phyloP scores from a whole-genome alignment of 2,888 invertebrate genomes.

The Malthinus seriepunctatus region DNA sequence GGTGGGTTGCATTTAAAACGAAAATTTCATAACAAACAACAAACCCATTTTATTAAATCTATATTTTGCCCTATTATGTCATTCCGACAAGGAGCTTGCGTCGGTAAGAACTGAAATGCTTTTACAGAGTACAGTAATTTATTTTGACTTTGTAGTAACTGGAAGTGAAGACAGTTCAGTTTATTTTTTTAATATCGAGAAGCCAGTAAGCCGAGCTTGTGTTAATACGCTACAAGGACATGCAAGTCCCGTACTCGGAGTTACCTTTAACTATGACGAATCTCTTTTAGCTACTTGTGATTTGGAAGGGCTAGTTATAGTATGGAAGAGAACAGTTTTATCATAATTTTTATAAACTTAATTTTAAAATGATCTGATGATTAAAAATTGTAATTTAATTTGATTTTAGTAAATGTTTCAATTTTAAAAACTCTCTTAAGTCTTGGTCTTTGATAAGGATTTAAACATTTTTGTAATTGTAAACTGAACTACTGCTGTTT shows the following conservation, averaged over 20 bases:
- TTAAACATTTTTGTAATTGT: not conserved
- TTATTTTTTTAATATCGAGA: constrained; percentile 77
- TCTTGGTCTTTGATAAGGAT: too few relatives aligned
- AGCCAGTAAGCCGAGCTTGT: constrained; percentile 58
- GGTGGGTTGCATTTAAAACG: constrained; percentile 68
- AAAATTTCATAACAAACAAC: constrained; percentile 68
- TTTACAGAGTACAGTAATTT: constrained; percentile 4
- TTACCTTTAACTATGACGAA: constrained; percentile 88
- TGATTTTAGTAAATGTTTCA: not conserved
- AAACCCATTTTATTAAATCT: constrained; percentile 64
- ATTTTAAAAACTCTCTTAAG: not conserved
- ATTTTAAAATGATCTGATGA: not conserved
- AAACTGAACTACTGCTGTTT: not conserved
- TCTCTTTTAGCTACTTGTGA: constrained; percentile 84
- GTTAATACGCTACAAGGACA: constrained; percentile 71
- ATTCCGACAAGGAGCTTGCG: constrained; percentile 78
- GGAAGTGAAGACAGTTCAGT: constrained; percentile 81
- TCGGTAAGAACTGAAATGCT: constrained; percentile 55
- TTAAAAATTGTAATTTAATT: not conserved
- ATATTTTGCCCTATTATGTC: constrained; percentile 88
- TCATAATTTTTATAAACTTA: constrained; percentile 5
- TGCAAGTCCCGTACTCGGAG: constrained; percentile 79
- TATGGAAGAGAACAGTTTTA: constrained; percentile 63
- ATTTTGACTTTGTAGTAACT: constrained; percentile 58
- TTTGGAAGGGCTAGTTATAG: constrained; percentile 75